Base-by-base conservation (phyloP, 2,888 invertebrate species). In the Helicoverpa assulta region DNA sequence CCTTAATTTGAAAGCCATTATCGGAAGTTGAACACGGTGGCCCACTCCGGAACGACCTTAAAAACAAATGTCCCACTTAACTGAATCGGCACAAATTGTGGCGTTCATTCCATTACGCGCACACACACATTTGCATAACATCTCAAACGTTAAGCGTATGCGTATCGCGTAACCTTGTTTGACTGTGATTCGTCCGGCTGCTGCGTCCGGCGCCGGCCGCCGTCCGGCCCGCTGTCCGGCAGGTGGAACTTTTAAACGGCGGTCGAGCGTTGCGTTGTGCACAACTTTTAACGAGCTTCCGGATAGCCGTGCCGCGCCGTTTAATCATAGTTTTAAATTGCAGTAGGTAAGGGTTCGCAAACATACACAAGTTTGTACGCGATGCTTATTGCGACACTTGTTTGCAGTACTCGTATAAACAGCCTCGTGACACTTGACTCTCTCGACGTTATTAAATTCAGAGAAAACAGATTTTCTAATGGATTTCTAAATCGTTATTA, bases 261-360 rank as follows among this genome's bases (percentile, higher is more conserved):
- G 61, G 70, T 66, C 61, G 69, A 81, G 76, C 79, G 61, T 66
- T 71, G 73, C 70, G 76, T 79, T 71, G 63, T 59, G 64, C 51
- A 47, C 71, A 84, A 84, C 66, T 83, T 83, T 76, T 79, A 83
- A 83, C 77, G 70, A 84, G 85, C 81, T 83, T 85, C 81, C 79
- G 83, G 65, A 53, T 66, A 73, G 47, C 70, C 68, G 47, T 47
- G 63, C 73, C 58, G 57, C 58, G 62, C 69, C 67, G 69, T 79
- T 84, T 80, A 80, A 80, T 85, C 75, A 81, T 75, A 80, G 78
- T 78, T 81, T 80, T 75, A 75, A 76, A 83, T 75, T 76, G 70
- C 74, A 75, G 51, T 55, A 63, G 63, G 66, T 16, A 59, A 72
- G 70, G 53, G 47, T 59, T 70, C 58, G 50, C 47, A 26, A 72